phyloP scores from a whole-genome alignment of 2,113 vertebrate species.

The Cephalopholis sonnerati region DNA sequence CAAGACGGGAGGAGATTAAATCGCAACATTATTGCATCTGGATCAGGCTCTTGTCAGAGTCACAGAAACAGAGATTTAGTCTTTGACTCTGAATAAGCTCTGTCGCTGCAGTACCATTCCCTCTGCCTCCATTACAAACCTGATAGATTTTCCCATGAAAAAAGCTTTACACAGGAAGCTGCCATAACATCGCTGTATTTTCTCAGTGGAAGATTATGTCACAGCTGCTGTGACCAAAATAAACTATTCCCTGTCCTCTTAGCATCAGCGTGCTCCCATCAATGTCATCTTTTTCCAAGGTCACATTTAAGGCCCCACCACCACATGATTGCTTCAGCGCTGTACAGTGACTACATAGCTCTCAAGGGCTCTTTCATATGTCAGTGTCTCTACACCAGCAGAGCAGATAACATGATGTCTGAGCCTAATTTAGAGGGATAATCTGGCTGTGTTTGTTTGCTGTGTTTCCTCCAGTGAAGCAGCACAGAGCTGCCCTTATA shows the following conservation, averaged over 20 bases:
- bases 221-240: constrained; percentile 64
- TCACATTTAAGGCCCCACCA: constrained; percentile 73
- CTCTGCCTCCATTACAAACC: constrained; percentile 38
- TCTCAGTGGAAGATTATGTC: constrained; percentile 39
- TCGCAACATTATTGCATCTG: constrained; percentile 20
- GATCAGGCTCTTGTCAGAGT: not conserved
- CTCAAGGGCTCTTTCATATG: constrained; percentile 31
- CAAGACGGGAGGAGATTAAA: constrained; percentile 19
- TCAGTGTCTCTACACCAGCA: constrained; percentile 40
- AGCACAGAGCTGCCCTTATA: constrained; percentile 73
- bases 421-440: constrained; percentile 61
- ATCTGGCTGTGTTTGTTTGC: constrained; percentile 67
- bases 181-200: constrained; percentile 25
- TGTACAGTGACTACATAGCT: constrained; percentile 42
- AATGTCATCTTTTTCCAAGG: constrained; percentile 80
- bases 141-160: constrained; percentile 37
- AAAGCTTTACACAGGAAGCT: constrained; percentile 51
- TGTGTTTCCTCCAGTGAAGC: constrained; percentile 74
- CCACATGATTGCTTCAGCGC: constrained; percentile 39
- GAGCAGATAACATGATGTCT: constrained; percentile 52
- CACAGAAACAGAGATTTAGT: constrained; percentile 38
- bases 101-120: constrained; percentile 31
- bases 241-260: constrained; percentile 49
- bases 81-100: not conserved
- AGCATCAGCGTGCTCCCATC: constrained; percentile 43